Conservation (phyloP, 2,888 invertebrate genomes). For the Drosophila parthenogenetica region DNA sequence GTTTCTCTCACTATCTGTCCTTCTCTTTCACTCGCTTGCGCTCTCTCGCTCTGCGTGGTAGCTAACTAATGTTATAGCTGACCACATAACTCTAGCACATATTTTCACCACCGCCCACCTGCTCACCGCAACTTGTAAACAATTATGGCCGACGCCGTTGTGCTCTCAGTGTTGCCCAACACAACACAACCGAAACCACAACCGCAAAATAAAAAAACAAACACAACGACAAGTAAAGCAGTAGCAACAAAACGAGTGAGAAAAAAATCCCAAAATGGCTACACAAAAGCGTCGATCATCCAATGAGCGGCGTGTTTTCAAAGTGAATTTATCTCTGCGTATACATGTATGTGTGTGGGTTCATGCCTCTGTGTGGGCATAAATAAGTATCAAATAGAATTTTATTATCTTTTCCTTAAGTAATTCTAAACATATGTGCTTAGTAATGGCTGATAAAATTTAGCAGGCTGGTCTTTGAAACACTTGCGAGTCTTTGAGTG, state of each 20-base stretch:
- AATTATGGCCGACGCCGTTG: constrained; percentile 82
- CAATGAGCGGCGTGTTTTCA: constrained; percentile 66
- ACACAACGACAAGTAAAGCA: constrained; percentile 40
- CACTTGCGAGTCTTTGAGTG: neutral
- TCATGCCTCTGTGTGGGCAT: constrained; percentile 2
- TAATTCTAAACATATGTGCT: neutral
- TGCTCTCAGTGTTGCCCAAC: constrained; percentile 63
- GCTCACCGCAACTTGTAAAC: constrained; percentile 75
- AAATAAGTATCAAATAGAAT: constrained; percentile 1
- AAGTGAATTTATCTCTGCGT: constrained; percentile 7
- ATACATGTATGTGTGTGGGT: too few relatives aligned
- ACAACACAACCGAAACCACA: constrained; percentile 53
- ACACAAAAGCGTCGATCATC: constrained; percentile 73
- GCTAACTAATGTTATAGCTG: constrained; percentile 49
- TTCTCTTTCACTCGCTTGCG: constrained; percentile 15
- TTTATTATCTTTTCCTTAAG: neutral
- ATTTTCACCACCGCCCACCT: constrained; percentile 62
- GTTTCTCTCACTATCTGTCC: neutral
- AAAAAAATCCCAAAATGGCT: constrained; percentile 77
- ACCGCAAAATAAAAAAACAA: constrained; percentile 42
- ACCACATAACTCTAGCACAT: constrained; percentile 59
- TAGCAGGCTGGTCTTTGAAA: neutral
- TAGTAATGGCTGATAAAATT: neutral
- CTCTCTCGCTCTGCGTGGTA: constrained; percentile 26
- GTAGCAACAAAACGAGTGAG: constrained; percentile 42